Conservation (phyloP, 2,797 vertebrate species). For the Urophycis tenuis region DNA sequence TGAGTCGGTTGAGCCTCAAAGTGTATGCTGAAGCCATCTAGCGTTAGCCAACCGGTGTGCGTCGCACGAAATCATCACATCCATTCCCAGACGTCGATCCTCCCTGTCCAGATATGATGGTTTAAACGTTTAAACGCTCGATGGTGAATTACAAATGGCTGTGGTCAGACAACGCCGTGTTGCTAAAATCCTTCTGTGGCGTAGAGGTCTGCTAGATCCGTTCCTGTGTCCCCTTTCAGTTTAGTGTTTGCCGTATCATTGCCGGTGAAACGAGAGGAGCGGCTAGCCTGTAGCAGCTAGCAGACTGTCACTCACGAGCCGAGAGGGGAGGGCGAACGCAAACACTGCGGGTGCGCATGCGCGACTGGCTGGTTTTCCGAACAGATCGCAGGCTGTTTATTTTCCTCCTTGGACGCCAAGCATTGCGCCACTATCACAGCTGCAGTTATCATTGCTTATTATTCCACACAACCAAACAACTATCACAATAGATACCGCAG, state of each 20-base stretch:
- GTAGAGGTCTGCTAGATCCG: conserved; percentile 43
- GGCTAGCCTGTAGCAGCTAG: conserved; percentile 33
- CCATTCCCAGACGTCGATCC: conserved; percentile 44
- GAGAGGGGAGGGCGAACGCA: conserved; percentile 25
- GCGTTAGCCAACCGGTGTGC: conserved; percentile 41
- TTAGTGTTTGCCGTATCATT: conserved; percentile 71
- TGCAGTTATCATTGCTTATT: background rate
- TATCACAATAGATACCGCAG: background rate
- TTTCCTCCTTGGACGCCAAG: background rate
- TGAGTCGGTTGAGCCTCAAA: background rate
- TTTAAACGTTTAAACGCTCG: background rate
- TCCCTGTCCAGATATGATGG: conserved; percentile 14
- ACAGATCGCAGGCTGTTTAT: background rate
- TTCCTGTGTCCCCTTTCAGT: conserved; percentile 23
- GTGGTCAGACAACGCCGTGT: conserved; percentile 9
- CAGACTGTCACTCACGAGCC: conserved; percentile 49
- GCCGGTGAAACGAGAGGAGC: conserved; percentile 47
- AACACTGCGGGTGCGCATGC: conserved; percentile 72
- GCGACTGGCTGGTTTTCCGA: conserved; percentile 17
- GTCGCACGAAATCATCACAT: conserved; percentile 60
- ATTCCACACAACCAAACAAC: background rate
- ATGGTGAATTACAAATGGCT: background rate
- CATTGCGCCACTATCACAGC: background rate
- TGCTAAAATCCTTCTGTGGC: conserved; percentile 24
- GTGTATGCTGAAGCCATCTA: conserved; percentile 30